phyloP scores from a whole-genome alignment of 2,888 invertebrate species.

The Steinernema hermaphroditum region DNA sequence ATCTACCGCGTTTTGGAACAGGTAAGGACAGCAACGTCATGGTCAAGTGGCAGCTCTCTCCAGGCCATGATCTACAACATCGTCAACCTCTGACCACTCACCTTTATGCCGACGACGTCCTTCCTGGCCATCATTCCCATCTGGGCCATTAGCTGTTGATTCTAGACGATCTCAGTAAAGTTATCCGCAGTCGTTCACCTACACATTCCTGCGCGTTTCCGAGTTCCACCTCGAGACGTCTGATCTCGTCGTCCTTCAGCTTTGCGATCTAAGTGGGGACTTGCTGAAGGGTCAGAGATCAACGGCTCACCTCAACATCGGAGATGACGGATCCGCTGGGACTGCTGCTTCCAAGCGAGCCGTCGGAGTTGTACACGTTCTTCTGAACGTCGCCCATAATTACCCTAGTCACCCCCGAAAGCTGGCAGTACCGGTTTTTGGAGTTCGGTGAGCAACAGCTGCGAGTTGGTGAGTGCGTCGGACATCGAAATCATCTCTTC shows the following conservation, averaged over 20 bases:
- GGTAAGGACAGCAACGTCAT: slow-evolving; percentile 38
- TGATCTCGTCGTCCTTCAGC: slow-evolving; percentile 17
- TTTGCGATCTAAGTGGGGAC: neutral
- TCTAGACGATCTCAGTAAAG: slow-evolving; percentile 40
- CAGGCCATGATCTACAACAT: slow-evolving; percentile 28
- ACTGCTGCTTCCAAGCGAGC: slow-evolving; percentile 19
- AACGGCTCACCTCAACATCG: slow-evolving; percentile 8
- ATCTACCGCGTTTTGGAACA: slow-evolving; percentile 63
- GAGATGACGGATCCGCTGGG: slow-evolving; percentile 12
- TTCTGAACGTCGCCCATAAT: neutral
- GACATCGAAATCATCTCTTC: slow-evolving; percentile 29
- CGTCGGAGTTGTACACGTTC: slow-evolving; percentile 11
- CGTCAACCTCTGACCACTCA: slow-evolving; percentile 32
- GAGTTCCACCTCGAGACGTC: slow-evolving; percentile 5
- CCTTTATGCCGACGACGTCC: slow-evolving; percentile 45
- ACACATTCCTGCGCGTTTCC: slow-evolving; percentile 26
- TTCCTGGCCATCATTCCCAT: slow-evolving; percentile 46
- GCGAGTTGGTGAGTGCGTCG: slow-evolving; percentile 21
- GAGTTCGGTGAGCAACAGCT: slow-evolving; percentile 17
- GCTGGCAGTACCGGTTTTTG: slow-evolving; percentile 8
- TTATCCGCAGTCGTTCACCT: too few relatives aligned
- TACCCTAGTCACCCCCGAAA: neutral
- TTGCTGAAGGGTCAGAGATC: neutral
- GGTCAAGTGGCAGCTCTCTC: neutral
- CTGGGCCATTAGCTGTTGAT: slow-evolving; percentile 52